Conservation (phyloP, 2,797 vertebrate species). For the Cynodonichthys magdalenae region DNA sequence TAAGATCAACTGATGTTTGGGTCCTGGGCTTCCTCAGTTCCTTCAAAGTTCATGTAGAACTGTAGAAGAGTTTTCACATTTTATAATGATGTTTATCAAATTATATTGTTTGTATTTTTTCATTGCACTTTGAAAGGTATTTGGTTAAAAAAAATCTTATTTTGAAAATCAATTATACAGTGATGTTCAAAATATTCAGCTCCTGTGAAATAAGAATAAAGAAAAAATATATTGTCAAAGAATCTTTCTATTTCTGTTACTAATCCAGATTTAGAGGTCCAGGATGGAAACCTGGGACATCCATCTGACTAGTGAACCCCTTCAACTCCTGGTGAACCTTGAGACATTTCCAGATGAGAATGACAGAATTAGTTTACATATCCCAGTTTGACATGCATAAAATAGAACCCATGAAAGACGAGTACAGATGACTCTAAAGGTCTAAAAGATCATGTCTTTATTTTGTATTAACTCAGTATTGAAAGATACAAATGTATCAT, state of each 20-base stretch:
- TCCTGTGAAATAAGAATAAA: no score
- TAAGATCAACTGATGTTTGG: constrained; percentile 57
- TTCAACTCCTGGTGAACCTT: background rate
- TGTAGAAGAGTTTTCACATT: background rate
- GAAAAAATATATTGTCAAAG: no score
- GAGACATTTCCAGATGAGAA: no score
- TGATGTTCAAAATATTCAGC: no score
- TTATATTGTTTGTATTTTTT: background rate
- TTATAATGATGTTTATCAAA: background rate
- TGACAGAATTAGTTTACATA: no score
- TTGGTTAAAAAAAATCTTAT: no score
- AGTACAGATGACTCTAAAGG: background rate
- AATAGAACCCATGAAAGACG: background rate
- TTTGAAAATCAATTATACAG: no score
- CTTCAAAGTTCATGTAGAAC: constrained; percentile 37
- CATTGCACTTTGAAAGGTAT: background rate
- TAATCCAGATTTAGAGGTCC: background rate
- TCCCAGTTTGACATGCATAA: no score
- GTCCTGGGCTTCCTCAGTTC: constrained; percentile 28
- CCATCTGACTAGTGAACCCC: background rate
- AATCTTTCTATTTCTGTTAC: no score
- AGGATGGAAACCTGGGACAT: background rate
- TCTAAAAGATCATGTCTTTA: background rate
- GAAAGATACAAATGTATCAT: no score
- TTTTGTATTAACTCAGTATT: no score